phyloP scores from a whole-genome alignment of 2,113 vertebrate genomes.

The Crotophaga sulcirostris region DNA sequence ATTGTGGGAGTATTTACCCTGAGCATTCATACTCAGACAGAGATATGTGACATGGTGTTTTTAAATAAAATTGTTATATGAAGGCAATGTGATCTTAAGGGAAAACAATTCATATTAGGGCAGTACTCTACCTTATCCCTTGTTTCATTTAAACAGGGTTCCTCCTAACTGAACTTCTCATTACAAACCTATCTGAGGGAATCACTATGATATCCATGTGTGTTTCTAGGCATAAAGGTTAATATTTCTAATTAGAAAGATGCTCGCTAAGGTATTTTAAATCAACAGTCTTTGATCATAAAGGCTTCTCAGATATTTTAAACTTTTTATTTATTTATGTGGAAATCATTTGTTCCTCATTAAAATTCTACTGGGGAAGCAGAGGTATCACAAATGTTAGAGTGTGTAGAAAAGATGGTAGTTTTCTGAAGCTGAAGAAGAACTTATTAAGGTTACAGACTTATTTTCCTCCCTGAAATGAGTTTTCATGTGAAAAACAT shows the following conservation, averaged over 20 bases:
- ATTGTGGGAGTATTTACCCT: background rate
- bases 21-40: background rate
- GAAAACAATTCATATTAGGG: background rate
- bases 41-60: background rate
- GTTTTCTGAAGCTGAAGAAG: slow-evolving; percentile 1
- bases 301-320: slow-evolving; percentile 11
- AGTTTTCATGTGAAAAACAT: background rate
- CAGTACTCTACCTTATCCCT: background rate
- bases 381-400: background rate
- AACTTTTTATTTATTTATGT: slow-evolving; percentile 49
- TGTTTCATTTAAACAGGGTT: background rate
- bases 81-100: background rate
- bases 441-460: background rate
- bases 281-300: background rate
- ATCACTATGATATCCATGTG: background rate
- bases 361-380: slow-evolving; percentile 25
- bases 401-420: background rate
- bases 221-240: slow-evolving; percentile 46
- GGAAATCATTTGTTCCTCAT: slow-evolving; percentile 10
- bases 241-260: slow-evolving; percentile 48
- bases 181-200: background rate
- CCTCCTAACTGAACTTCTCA: background rate
- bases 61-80: background rate
- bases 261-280: slow-evolving; percentile 1
- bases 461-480: slow-evolving; percentile 12